Evolutionary conservation across 2,113 vertebrate species (phyloP), one percentile per base, ranked within the genome.

Genomic region (Thunnus thynnus): DNA sequence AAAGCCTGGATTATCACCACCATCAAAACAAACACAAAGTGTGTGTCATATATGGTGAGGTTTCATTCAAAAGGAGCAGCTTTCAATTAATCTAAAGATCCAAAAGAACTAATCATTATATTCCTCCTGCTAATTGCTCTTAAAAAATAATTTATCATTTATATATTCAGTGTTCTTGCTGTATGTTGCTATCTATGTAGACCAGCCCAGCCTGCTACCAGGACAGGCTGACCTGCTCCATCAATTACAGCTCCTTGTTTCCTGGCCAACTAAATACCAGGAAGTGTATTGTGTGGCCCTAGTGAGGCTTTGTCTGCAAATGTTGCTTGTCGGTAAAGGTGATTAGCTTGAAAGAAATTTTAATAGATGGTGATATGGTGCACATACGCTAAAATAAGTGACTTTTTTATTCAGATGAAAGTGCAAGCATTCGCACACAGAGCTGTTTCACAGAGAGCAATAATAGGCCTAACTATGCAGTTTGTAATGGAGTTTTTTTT

Each of bases 181-280:
- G 10, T 54, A 80, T 83, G 85, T 77, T 76, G 56, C 86, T 82
- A 90, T 91, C 89, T 89, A 76, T 68, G 60, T 82, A 88, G 73
- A 73, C 61, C 76, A 85, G 78, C 63, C 76, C 83, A 41, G 36
- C 36, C 54, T 84, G 76, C 78, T 72, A 78, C 82, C 60, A 78
- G 85, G 86, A 89, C 76, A 80, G 82, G 78, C 72, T 86, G 78
- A 84, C 75, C 88, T 82, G 82, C 76, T 80, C 85, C 73, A 80
- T 86, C 86, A 88, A 89, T 86, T 86, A 76, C 5, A 66, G 47
- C 57, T 83, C 55, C 79, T 79, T 73, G 82, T 86, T 90, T 85
- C 71, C 54, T 44, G 22, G 73, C 80, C 80, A 70, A 81, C 71
- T 52, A 51, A 71, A 67, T 77, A 56, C 50, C n/a, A 80, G 72